These are phyloP conservation scores for Cheirogaleus medius DNA, from an alignment of 2,113 vertebrate species.

Conservation along the genomic window DNA sequence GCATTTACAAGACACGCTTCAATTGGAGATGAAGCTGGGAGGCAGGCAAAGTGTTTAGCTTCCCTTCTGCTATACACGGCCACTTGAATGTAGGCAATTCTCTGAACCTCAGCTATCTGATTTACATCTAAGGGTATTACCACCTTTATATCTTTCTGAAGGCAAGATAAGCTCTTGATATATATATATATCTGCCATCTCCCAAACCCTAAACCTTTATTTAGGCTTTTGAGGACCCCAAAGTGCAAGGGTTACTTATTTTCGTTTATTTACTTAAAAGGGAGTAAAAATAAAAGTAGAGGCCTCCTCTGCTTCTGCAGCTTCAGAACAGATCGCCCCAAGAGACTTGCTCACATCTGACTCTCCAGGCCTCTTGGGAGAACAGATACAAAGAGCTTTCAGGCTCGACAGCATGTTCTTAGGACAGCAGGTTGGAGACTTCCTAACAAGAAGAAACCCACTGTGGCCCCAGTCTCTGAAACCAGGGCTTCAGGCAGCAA, in stretches of 20 bases:
- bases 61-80: background rate
- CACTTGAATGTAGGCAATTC: background rate
- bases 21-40: background rate
- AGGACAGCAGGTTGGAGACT: background rate
- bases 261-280: background rate
- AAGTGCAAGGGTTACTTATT: background rate
- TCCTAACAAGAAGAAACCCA: background rate
- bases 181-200: background rate
- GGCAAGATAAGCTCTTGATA: background rate
- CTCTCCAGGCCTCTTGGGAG: background rate
- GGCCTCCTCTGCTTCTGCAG: background rate
- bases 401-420: background rate
- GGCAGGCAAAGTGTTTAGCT: too few relatives aligned
- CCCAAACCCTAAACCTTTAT: background rate
- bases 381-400: background rate
- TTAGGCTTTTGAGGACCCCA: background rate
- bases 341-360: background rate
- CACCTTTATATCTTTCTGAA: background rate
- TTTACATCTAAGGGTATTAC: background rate
- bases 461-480: background rate
- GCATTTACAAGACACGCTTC: background rate
- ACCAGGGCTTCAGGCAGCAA: too few relatives aligned
- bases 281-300: background rate
- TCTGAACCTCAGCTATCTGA: background rate
- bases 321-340: background rate